Evolutionary conservation across 1,140 invertebrate genomes (phyloP), one percentile per base, ranked within the genome.

Genomic region (Watersipora subatra): DNA sequence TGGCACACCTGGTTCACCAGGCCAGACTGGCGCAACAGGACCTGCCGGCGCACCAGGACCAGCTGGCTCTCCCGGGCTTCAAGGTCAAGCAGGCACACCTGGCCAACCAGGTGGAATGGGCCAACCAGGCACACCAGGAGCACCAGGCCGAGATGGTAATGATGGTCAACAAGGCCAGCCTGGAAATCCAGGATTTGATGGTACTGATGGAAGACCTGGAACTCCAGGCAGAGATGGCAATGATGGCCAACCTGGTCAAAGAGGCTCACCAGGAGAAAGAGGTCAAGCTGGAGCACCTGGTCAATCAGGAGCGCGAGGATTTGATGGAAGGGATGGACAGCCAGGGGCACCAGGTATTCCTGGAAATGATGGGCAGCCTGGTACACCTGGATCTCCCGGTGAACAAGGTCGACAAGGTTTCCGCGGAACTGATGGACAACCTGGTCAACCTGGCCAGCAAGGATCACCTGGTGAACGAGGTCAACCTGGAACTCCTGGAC

Each of bases 1-100:
- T 3, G 72, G 72, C 56, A 63, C 68, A 2, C 19, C 27, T 59
- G 72, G 72, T 19, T 25, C 55, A 7, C 27, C 46, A 34, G 72
- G 69, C 28, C 27, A 64, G 2, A 61, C 64, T 17, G 67, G 69
- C 12, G 64, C 68, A n/a, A 57, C 67, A 46, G 34, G 34, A 12
- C 34, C 7, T 12, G 7, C 34, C n/a, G 34, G 34, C n/a, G 29
- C 77, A 87, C 17, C 87, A 87, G 74, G 87, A 12, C 19, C 55
- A 26, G 19, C 20, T 7, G 58, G 63, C 65, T 15, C 22, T 2
- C 20, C 17, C 17, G 61, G 61, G 15, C 12, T 20, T 22, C 20
- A 20, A 15, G 61, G 58, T 22, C 24, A 65, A 1, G 22, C 12
- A 24, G 28, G 58, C 3, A 0, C 20, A 20, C 19, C 17, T 24